Conservation (phyloP, 2,797 vertebrate genomes). For the Telmatherina bonti region DNA sequence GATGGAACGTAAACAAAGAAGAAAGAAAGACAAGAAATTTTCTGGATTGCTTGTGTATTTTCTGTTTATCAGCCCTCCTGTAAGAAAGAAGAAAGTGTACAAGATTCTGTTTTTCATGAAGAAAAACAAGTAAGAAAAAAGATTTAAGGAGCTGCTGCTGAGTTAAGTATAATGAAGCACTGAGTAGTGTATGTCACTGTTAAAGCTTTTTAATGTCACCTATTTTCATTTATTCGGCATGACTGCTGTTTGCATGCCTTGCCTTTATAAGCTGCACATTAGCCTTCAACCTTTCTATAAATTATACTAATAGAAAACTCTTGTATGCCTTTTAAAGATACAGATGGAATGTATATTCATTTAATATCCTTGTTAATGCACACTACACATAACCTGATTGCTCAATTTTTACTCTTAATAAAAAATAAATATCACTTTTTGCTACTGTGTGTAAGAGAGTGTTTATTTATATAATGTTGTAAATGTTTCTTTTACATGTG, state of each 20-base stretch:
- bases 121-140: neutral
- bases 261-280: slow-evolving; percentile 74
- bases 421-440: slow-evolving; percentile 35
- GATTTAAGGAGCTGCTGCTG: slow-evolving; percentile 18
- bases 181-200: slow-evolving; percentile 32
- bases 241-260: slow-evolving; percentile 79
- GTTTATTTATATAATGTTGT: neutral
- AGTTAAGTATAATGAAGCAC: slow-evolving; percentile 32
- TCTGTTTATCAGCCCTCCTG: neutral
- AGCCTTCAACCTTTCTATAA: slow-evolving; percentile 62
- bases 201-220: slow-evolving; percentile 53
- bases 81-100: no score
- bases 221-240: slow-evolving; percentile 62
- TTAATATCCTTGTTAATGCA: slow-evolving; percentile 69
- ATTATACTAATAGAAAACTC: slow-evolving; percentile 51
- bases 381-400: slow-evolving; percentile 55
- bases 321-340: slow-evolving; percentile 68
- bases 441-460: slow-evolving; percentile 4
- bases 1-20: slow-evolving; percentile 5
- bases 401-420: slow-evolving; percentile 79
- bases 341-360: slow-evolving; percentile 80
- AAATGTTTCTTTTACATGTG: neutral
- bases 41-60: slow-evolving; percentile 14
- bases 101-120: neutral
- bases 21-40: neutral